A percentile compares a stretch with the other conserved stretches of the same genome.
These are phyloP conservation scores for Drosophila neocordata DNA, from an alignment of 1,140 invertebrate species.

Conservation along the genomic window DNA sequence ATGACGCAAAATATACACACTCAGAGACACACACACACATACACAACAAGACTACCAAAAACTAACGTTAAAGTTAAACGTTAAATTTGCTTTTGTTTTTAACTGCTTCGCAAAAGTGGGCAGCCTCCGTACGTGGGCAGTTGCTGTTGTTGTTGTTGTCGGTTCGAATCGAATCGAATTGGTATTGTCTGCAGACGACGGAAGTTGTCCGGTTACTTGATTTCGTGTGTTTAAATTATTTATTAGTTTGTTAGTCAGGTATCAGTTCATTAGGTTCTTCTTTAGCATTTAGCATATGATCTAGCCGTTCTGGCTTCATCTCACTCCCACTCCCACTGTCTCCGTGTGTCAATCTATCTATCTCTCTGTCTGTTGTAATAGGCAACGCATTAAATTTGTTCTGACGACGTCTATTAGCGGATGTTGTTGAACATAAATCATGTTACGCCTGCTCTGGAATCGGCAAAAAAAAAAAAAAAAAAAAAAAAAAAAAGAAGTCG, in stretches of 20 bases:
- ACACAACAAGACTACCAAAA: constrained; percentile 28
- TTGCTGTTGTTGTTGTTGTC: constrained; percentile 24
- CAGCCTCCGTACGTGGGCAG: constrained; percentile 63
- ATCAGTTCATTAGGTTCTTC: too few species aligned
- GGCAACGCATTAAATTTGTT: constrained; percentile 51
- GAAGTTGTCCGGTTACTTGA: constrained; percentile 37
- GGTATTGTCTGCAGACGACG: constrained; percentile 23
- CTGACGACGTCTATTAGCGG: constrained; percentile 57
- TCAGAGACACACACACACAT: too few species aligned
- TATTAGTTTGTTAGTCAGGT: constrained; percentile 34
- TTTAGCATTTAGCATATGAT: too few species aligned
- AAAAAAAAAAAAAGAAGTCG: too few species aligned
- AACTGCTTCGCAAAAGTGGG: constrained; percentile 56
- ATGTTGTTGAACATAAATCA: constrained; percentile 74
- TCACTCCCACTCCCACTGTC: not conserved
- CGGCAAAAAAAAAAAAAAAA: constrained; percentile 21
- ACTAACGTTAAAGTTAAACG: constrained; percentile 25
- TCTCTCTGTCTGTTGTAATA: constrained; percentile 45
- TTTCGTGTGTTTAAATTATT: constrained; percentile 45
- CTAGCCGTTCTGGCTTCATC: too few species aligned
- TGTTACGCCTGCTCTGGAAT: constrained; percentile 47
- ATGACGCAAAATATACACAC: constrained; percentile 50
- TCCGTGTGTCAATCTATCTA: not conserved
- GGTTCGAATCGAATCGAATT: constrained; percentile 8
- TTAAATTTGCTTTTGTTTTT: constrained; percentile 46